Base-by-base conservation (phyloP, 1,140 invertebrate species). In the Diprion similis region DNA sequence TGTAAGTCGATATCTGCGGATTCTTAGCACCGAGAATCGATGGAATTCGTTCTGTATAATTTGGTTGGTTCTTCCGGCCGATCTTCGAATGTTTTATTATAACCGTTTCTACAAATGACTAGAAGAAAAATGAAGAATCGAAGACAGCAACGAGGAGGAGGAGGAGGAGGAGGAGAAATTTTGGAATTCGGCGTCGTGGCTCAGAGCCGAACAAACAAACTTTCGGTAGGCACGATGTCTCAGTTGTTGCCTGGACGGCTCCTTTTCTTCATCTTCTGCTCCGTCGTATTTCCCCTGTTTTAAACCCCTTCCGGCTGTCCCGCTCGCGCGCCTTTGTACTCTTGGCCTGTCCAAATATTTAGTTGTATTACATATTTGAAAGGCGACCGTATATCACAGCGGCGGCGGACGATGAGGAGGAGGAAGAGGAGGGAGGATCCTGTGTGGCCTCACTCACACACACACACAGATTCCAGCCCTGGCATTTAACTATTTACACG, bases 401-500 rank as follows among this genome's bases (percentile, higher is more conserved):
- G 24, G 24, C 24, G 24, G 24, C 24, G 24, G 24, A 37, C 24
- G 24, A 37, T 37, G 24, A 37, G 24, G 24, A 37, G 24, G 24
- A 37, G 24, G 3, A 4, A 9, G 9, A 17, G 51, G n/a, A 59
- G 51, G 11, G n/a, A 13, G n/a, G 9, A 59, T 59, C 7, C n/a
- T 59, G 11, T 0, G 51, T 51, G 10, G 48, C 48, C 10, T 51
- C 10, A 10, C 10, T 51, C 15, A 59, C 51, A 9, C 9, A 59
- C 8, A 59, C 9, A 59, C n/a, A 59, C n/a, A 59, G n/a, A 59
- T 17, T 13, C 51, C 7, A 9, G 19, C 17, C 10, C 66, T 68
- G 66, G 18, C 18, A 68, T 68, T 68, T 68, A 19, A 68, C 66
- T 68, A 68, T 68, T 68, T 68, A 68, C 66, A 18, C 66, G 19